Evolutionary conservation across 2,797 vertebrate species (phyloP).

Genomic region (Synanceia verrucosa): DNA sequence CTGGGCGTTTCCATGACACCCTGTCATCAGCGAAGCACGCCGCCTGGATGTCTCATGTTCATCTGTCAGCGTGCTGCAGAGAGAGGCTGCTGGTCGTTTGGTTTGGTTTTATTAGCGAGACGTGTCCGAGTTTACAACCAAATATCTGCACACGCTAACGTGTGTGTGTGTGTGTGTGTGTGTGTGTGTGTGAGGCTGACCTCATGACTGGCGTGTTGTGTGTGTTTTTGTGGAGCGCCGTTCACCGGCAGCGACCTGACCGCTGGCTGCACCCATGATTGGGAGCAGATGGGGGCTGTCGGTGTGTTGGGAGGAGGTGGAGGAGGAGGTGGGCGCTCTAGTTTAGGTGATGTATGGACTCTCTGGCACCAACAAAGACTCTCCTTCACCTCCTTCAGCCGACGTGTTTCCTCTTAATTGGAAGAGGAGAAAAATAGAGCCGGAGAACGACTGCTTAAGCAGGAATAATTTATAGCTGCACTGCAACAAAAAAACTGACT

Average conservation of each 20-base stretch:
- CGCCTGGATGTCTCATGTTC: slow-evolving; percentile 70
- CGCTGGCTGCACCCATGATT: slow-evolving; percentile 84
- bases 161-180: neutral
- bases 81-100: slow-evolving; percentile 5
- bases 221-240: slow-evolving; percentile 29
- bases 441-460: slow-evolving; percentile 50
- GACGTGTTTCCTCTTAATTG: slow-evolving; percentile 78
- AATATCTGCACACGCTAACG: slow-evolving; percentile 7
- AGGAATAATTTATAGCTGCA: slow-evolving; percentile 65
- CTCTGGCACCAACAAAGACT: slow-evolving; percentile 74
- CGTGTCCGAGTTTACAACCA: slow-evolving; percentile 25
- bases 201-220: slow-evolving; percentile 27
- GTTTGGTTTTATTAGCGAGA: slow-evolving; percentile 24
- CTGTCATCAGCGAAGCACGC: slow-evolving; percentile 66
- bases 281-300: slow-evolving; percentile 82
- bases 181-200: slow-evolving; percentile 11
- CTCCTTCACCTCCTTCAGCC: slow-evolving; percentile 67
- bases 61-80: slow-evolving; percentile 52
- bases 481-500: slow-evolving; percentile 51
- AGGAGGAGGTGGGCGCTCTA: slow-evolving; percentile 57
- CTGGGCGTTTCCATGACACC: slow-evolving; percentile 80
- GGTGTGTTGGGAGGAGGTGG: slow-evolving; percentile 11
- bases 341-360: slow-evolving; percentile 82
- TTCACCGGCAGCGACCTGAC: slow-evolving; percentile 71
- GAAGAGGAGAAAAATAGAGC: slow-evolving; percentile 63